A percentile compares a stretch with the other conserved stretches of the same genome.
Conservation (phyloP, 2,797 vertebrate species). For the Simalia tracyae region DNA sequence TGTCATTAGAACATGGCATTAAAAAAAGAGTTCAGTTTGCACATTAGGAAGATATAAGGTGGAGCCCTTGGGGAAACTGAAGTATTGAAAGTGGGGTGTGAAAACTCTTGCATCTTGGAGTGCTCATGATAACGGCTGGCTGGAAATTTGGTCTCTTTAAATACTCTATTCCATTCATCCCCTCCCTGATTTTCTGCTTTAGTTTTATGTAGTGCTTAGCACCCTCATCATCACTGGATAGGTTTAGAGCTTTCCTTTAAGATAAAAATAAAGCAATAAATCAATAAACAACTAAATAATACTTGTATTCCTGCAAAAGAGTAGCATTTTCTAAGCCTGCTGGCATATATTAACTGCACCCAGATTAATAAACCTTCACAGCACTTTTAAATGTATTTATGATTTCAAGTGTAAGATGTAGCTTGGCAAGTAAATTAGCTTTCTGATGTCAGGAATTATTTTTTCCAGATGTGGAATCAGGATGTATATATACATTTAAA, state of each 20-base stretch:
- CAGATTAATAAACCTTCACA: neutral
- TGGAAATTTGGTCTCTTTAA: neutral
- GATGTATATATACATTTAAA: constrained; percentile 6
- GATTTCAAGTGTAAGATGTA: neutral
- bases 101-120: neutral
- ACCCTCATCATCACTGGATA: neutral
- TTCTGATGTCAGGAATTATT: neutral
- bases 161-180: neutral
- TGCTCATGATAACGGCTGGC: neutral
- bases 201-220: too few relatives aligned
- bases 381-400: neutral
- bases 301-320: neutral
- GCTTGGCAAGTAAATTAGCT: neutral
- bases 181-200: neutral
- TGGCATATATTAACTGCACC: neutral
- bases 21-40: too few relatives aligned
- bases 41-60: too few relatives aligned
- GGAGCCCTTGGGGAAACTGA: neutral
- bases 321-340: neutral
- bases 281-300: neutral
- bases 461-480: neutral
- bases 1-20: too few relatives aligned
- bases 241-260: neutral
- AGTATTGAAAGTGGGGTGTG: neutral
- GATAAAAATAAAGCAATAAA: neutral